phyloP scores from a whole-genome alignment of 2,888 invertebrate species.

The Urechis unicinctus region DNA sequence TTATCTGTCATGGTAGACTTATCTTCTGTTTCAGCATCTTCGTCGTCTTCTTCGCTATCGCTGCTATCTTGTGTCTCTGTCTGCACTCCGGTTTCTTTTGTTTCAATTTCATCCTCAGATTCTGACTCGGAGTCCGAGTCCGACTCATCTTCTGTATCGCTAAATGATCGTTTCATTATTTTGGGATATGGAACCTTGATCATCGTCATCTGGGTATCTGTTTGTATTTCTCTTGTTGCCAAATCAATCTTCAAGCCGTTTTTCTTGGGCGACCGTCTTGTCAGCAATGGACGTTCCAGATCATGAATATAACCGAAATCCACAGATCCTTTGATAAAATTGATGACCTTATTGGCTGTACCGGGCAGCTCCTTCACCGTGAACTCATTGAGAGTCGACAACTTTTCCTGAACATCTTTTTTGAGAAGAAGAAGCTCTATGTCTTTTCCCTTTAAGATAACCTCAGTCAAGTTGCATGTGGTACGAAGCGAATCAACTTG shows the following conservation, averaged over 20 bases:
- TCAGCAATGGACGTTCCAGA: conserved; percentile 30
- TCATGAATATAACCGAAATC: conserved; percentile 46
- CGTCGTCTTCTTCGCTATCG: conserved; percentile 8
- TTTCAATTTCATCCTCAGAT: conserved; percentile 9
- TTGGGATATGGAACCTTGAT: background rate
- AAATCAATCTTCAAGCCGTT: conserved; percentile 18
- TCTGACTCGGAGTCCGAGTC: conserved; percentile 7
- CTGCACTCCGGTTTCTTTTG: conserved; percentile 12
- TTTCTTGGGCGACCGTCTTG: conserved; percentile 8
- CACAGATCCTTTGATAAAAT: conserved; percentile 40
- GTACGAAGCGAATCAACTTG: conserved; percentile 45
- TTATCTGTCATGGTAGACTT: conserved; percentile 19
- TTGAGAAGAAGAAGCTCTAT: conserved; percentile 50
- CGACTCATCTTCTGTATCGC: background rate
- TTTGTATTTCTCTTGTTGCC: conserved; percentile 21
- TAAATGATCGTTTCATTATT: background rate
- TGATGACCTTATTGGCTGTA: conserved; percentile 32
- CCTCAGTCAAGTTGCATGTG: conserved; percentile 49
- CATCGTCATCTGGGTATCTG: conserved; percentile 22
- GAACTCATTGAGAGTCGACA: conserved; percentile 38
- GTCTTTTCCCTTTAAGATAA: conserved; percentile 50
- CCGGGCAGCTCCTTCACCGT: conserved; percentile 39
- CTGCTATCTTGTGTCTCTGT: conserved; percentile 12
- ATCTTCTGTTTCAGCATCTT: conserved; percentile 12
- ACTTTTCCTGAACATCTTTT: conserved; percentile 50